phyloP scores from a whole-genome alignment of 1,140 invertebrate genomes.

The Portunus trituberculatus region DNA sequence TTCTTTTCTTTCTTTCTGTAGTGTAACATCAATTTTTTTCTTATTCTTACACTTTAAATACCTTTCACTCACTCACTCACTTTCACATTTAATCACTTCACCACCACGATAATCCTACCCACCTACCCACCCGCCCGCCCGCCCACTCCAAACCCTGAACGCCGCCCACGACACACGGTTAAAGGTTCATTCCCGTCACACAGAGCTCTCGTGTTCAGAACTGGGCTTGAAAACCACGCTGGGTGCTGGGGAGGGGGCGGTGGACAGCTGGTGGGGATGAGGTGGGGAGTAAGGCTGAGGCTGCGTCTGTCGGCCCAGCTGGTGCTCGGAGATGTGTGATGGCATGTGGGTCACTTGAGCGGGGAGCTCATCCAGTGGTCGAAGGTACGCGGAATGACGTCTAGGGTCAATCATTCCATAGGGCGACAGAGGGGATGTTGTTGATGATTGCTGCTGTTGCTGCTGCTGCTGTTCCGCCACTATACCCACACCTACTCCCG shows the following conservation, averaged over 20 bases:
- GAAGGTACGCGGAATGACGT: constrained; percentile 59
- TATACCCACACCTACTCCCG: constrained; percentile 13
- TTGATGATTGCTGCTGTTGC: background rate
- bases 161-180: background rate
- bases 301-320: constrained; percentile 31
- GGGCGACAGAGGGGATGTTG: background rate
- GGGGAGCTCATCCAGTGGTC: constrained; percentile 58
- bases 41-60: background rate
- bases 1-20: too few species aligned
- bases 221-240: constrained; percentile 26
- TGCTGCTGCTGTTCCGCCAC: background rate
- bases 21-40: too few species aligned
- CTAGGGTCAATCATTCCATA: constrained; percentile 56
- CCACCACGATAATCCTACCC: background rate
- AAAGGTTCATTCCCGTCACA: constrained; percentile 25
- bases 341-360: constrained; percentile 44
- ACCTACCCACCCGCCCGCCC: background rate
- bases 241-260: background rate
- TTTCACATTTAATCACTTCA: background rate
- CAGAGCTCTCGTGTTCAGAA: constrained; percentile 62
- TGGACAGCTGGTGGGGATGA: background rate
- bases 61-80: background rate
- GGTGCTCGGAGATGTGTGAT: constrained; percentile 37
- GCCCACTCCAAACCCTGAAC: background rate
- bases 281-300: background rate